phyloP scores from a whole-genome alignment of 2,797 vertebrate genomes.

The Numenius phaeopus region DNA sequence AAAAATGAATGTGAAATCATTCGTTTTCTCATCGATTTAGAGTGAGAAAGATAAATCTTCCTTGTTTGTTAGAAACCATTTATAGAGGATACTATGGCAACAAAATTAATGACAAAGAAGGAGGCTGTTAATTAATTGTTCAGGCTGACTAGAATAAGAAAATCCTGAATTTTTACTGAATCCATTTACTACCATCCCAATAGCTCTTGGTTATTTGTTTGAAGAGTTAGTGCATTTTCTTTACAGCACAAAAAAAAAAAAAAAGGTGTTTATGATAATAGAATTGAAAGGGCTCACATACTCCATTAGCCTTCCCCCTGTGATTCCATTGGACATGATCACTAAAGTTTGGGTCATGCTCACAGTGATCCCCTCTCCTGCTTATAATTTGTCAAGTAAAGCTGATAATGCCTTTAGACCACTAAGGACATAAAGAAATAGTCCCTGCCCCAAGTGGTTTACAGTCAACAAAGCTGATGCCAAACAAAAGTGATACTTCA shows the following conservation, averaged over 20 bases:
- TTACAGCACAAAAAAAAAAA: neutral
- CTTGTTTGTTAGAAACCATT: constrained; percentile 46
- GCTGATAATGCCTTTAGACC: neutral
- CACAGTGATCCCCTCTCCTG: neutral
- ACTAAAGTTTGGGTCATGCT: neutral
- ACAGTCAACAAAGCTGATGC: neutral
- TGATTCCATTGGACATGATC: neutral
- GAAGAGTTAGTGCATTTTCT: neutral
- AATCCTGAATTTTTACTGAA: neutral
- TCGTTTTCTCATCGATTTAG: neutral
- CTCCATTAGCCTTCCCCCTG: neutral
- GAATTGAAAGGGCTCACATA: neutral
- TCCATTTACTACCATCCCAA: neutral
- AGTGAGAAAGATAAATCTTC: constrained; percentile 26
- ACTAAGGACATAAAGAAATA: neutral
- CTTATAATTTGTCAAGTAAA: neutral
- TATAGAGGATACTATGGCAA: constrained; percentile 39
- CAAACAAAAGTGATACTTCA: neutral
- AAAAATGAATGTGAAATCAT: constrained; percentile 46
- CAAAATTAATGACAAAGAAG: constrained; percentile 43
- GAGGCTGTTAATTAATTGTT: constrained; percentile 63
- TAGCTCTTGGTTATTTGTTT: neutral
- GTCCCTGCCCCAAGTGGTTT: neutral
- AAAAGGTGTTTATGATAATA: neutral
- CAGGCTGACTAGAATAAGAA: constrained; percentile 5